Conservation (phyloP, 2,797 vertebrate genomes). For the Etheostoma perlongum region DNA sequence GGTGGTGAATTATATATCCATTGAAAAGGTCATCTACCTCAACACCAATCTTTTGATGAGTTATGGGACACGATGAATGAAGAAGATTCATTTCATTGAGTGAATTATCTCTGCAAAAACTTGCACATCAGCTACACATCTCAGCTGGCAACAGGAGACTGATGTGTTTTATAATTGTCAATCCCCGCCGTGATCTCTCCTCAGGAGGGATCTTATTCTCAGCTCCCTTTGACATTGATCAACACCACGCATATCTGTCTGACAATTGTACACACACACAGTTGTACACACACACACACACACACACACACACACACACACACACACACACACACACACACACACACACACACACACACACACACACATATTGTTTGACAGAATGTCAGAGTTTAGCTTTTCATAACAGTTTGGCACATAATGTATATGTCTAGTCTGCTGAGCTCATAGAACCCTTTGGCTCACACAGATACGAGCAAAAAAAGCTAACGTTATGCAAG, state of each 20-base stretch:
- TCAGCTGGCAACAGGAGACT: neutral
- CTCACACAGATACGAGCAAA: too few species aligned
- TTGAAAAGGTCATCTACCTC: conserved; percentile 82
- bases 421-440: too few species aligned
- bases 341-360: conserved; percentile 17
- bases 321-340: conserved; percentile 17
- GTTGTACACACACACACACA: conserved; percentile 16
- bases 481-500: too few species aligned
- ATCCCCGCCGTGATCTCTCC: conserved; percentile 51
- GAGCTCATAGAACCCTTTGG: too few species aligned
- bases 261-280: conserved; percentile 38
- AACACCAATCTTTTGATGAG: conserved; percentile 80
- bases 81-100: conserved; percentile 45
- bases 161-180: conserved; percentile 27
- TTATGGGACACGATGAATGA: conserved; percentile 64
- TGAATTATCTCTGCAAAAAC: conserved; percentile 49
- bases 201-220: conserved; percentile 63
- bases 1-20: conserved; percentile 84
- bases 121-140: conserved; percentile 34
- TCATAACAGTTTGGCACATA: neutral
- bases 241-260: conserved; percentile 56
- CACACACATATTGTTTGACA: neutral
- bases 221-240: conserved; percentile 64
- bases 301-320: too few species aligned
- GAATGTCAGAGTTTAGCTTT: neutral